These are phyloP conservation scores for Sthenelais limicola DNA, from an alignment of 2,888 invertebrate species.

Conservation along the genomic window DNA sequence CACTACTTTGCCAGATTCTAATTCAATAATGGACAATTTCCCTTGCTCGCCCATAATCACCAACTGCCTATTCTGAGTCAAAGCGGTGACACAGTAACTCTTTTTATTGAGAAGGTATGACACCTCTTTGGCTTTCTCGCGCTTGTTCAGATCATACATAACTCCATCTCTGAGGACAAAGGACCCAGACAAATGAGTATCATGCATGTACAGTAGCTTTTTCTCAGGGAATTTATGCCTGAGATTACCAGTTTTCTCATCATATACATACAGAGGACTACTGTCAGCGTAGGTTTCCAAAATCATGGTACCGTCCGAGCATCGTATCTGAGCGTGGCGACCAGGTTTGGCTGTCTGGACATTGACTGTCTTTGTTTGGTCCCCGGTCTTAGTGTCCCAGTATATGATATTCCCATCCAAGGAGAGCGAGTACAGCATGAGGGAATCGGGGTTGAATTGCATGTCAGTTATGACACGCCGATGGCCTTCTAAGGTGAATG, in stretches of 20 bases:
- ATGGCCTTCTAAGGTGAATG: conserved; percentile 53
- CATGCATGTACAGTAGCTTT: conserved; percentile 44
- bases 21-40: conserved; percentile 47
- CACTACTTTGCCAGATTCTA: conserved; percentile 35
- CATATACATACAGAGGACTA: conserved; percentile 45
- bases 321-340: conserved; percentile 14
- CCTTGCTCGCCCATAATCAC: conserved; percentile 50
- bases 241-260: conserved; percentile 50
- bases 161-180: conserved; percentile 52
- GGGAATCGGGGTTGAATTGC: conserved; percentile 48
- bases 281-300: conserved; percentile 48
- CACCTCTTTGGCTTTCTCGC: conserved; percentile 50
- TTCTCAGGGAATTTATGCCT: conserved; percentile 41
- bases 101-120: conserved; percentile 48
- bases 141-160: conserved; percentile 48
- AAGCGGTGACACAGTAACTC: conserved; percentile 46
- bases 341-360: conserved; percentile 36
- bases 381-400: conserved; percentile 52
- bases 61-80: conserved; percentile 50
- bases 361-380: conserved; percentile 46
- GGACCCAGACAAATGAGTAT: conserved; percentile 43
- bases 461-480: conserved; percentile 51
- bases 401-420: conserved; percentile 50
- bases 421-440: conserved; percentile 51
- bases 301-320: conserved; percentile 48